Percentiles rank a stretch among this genome's conserved stretches.
phyloP scores from a whole-genome alignment of 2,113 vertebrate species.

The Clarias batrachus region DNA sequence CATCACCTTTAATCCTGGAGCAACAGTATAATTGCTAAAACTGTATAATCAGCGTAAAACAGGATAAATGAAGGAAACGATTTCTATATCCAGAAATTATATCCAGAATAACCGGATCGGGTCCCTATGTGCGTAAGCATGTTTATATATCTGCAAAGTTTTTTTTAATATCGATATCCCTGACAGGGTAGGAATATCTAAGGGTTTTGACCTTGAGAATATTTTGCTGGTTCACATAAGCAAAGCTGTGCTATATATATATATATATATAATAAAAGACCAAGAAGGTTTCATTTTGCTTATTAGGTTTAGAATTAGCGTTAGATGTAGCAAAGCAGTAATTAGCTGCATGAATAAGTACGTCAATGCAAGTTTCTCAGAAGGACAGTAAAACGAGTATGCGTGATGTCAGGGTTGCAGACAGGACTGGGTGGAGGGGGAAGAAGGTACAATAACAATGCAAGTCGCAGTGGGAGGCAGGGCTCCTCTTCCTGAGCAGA shows the following conservation, averaged over 20 bases:
- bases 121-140: not conserved
- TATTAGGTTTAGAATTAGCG: not conserved
- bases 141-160: not conserved
- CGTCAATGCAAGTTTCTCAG: not conserved
- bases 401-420: constrained; percentile 36
- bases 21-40: not conserved
- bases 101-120: not conserved
- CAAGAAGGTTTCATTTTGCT: too few species aligned
- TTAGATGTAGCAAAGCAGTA: not conserved
- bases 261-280: too few species aligned
- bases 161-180: too few species aligned
- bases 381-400: constrained; percentile 4
- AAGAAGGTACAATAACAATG: constrained; percentile 71
- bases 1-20: constrained; percentile 28
- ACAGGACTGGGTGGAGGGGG: constrained; percentile 53
- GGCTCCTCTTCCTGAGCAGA: constrained; percentile 70
- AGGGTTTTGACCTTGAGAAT: not conserved
- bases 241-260: not conserved
- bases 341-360: constrained; percentile 4
- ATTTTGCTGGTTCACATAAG: not conserved
- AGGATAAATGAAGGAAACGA: not conserved
- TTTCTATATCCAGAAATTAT: not conserved
- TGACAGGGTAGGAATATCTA: not conserved
- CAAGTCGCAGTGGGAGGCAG: constrained; percentile 70
- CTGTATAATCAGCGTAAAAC: not conserved